Conservation (phyloP, 1,140 invertebrate species). For the Caerostris darwini region DNA sequence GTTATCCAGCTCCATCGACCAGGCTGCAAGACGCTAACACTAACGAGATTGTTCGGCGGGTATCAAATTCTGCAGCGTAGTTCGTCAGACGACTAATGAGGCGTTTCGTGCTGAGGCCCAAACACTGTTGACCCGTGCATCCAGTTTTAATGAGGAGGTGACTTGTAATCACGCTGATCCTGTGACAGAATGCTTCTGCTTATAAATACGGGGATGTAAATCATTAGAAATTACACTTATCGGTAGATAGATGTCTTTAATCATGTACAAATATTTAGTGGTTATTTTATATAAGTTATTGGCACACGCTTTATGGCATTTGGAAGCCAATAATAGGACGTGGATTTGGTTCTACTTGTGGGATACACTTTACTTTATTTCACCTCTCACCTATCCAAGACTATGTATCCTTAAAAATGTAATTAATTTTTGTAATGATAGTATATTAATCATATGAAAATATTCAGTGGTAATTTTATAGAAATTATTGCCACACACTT, state of each 20-base stretch:
- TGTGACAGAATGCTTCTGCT: background rate
- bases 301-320: too few relatives aligned
- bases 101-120: background rate
- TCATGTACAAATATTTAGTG: too few relatives aligned
- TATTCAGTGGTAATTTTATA: too few relatives aligned
- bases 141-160: background rate
- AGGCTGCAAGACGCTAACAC: background rate
- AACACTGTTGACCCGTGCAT: conserved; percentile 21
- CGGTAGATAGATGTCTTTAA: background rate
- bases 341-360: too few relatives aligned
- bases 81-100: conserved; percentile 10
- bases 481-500: too few relatives aligned
- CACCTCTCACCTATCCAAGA: too few relatives aligned
- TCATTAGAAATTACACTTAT: background rate
- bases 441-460: background rate
- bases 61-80: background rate
- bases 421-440: too few relatives aligned
- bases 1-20: background rate
- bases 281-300: too few relatives aligned
- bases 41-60: background rate
- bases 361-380: too few relatives aligned
- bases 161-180: conserved; percentile 18
- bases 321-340: too few relatives aligned
- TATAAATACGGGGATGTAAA: background rate
- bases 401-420: background rate